Base-by-base conservation (phyloP, 2,113 vertebrate species). In the Pogonocichla stellata region DNA sequence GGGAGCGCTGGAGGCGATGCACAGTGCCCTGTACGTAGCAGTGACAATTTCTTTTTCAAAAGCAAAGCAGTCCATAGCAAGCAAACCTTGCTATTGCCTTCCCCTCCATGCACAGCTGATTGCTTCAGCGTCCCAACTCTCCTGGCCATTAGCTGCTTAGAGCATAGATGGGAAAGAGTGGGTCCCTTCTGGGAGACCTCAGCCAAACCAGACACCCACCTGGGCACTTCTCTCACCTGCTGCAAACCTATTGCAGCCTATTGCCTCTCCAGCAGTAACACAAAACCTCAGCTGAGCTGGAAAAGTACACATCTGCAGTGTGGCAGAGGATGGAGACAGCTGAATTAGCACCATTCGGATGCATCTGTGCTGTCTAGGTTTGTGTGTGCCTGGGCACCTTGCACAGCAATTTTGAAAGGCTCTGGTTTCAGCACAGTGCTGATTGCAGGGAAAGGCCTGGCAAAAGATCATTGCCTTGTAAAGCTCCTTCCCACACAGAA, bases 261-360 rank as follows among this genome's bases (percentile, higher is more conserved):
- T 4, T 14, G 2, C 50, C 34, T 31, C 54, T 38, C 86, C 51
- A 48, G 78, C 73, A 85, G 57, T 22, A 38, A 83, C 65, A 75
- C 54, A 61, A 70, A 88, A 62, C 48, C 58, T 88, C 94, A 51
- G 90, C 91, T 83, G 80, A 70, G 64, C 48, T 62, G 53, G 88
- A 86, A 93, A 73, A 86, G 72, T 96, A 95, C 83, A 91, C 77
- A 93, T 94, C 80, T 93, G 91, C 93, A 95, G 40, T 20, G 28
- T 93, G 82, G 54, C 71, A 95, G 91, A 88, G 65, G 65, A 83
- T 23, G 20, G 43, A 34, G 11, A 92, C 25, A 73, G 81, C 24
- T 33, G 48, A 82, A 78, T 69, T 26, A 72, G 40, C 70, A 66
- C 17, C 1, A 0, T 50, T 62, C 12, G 3, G 19, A 65, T 10